Conservation (phyloP, 2,113 vertebrate species). For the Austrofundulus limnaeus region DNA sequence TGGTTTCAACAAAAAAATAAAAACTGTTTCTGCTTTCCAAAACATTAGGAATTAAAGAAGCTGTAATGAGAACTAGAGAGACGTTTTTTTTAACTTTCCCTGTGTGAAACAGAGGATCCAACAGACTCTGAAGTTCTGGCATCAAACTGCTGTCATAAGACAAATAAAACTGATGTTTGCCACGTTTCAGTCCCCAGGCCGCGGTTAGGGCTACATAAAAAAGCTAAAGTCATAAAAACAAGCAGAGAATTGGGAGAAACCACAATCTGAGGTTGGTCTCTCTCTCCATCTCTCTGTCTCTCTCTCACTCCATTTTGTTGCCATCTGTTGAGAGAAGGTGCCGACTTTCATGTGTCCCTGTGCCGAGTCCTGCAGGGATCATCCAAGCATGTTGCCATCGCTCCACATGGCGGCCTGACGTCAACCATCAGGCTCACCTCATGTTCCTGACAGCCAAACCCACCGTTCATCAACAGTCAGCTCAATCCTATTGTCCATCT, state of each 20-base stretch:
- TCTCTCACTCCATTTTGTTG: conserved; percentile 42
- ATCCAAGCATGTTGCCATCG: too few species aligned
- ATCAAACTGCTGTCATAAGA: conserved; percentile 53
- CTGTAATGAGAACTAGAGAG: conserved; percentile 73
- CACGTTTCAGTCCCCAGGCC: conserved; percentile 53
- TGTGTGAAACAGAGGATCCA: conserved; percentile 52
- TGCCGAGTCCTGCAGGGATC: conserved; percentile 34
- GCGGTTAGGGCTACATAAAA: conserved; percentile 64
- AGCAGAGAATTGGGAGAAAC: conserved; percentile 29
- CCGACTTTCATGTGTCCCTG: conserved; percentile 53
- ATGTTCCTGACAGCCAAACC: conserved; percentile 24
- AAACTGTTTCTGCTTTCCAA: conserved; percentile 55
- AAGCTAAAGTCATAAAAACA: conserved; percentile 55
- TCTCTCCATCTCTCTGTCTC: conserved; percentile 13
- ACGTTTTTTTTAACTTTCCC: conserved; percentile 41
- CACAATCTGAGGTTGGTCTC: conserved; percentile 30
- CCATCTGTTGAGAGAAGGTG: conserved; percentile 73
- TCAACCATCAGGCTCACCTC: conserved; percentile 49
- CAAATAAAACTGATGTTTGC: conserved; percentile 63
- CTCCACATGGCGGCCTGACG: conserved; percentile 63
- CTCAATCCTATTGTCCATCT: conserved; percentile 9
- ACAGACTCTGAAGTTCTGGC: conserved; percentile 46
- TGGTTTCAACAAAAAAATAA: conserved; percentile 14
- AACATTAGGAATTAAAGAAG: conserved; percentile 71
- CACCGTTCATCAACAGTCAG: conserved; percentile 13